A percentile compares a stretch with the other conserved stretches of the same genome.
phyloP scores from a whole-genome alignment of 1,140 invertebrate species.

The Ephestia elutella region DNA sequence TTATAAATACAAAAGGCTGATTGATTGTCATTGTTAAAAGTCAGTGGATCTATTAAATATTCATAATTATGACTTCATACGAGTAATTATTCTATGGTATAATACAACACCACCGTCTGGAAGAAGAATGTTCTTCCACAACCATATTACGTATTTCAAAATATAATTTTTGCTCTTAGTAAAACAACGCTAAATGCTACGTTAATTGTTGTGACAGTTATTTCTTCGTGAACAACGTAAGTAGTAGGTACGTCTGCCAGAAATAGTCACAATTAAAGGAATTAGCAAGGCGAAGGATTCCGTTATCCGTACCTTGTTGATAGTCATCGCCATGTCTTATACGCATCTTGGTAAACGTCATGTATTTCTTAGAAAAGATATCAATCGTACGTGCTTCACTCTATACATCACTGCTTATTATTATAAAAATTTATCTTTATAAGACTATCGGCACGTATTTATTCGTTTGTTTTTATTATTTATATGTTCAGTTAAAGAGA shows the following conservation, averaged over 20 bases:
- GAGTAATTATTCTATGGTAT: too few relatives aligned
- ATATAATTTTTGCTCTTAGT: too few relatives aligned
- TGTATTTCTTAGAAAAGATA: background rate
- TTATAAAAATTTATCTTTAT: background rate
- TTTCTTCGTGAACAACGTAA: background rate
- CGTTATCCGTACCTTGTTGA: background rate
- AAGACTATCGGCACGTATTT: background rate
- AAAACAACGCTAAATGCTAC: too few relatives aligned
- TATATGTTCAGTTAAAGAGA: too few relatives aligned
- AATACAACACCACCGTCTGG: too few relatives aligned
- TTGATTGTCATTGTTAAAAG: too few relatives aligned
- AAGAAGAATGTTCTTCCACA: too few relatives aligned
- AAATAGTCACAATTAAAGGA: background rate
- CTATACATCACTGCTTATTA: background rate
- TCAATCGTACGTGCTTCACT: background rate
- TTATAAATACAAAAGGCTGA: too few relatives aligned
- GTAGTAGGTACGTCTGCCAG: too few relatives aligned
- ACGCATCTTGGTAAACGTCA: background rate
- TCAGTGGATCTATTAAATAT: too few relatives aligned
- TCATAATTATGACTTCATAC: too few relatives aligned
- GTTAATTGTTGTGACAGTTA: background rate
- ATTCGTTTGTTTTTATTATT: background rate
- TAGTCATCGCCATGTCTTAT: background rate
- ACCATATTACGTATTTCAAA: too few relatives aligned
- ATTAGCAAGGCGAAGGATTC: constrained; percentile 1